A percentile compares a stretch with the other conserved stretches of the same genome.
phyloP scores from a whole-genome alignment of 1,140 invertebrate genomes.

The Ceratina japonica region DNA sequence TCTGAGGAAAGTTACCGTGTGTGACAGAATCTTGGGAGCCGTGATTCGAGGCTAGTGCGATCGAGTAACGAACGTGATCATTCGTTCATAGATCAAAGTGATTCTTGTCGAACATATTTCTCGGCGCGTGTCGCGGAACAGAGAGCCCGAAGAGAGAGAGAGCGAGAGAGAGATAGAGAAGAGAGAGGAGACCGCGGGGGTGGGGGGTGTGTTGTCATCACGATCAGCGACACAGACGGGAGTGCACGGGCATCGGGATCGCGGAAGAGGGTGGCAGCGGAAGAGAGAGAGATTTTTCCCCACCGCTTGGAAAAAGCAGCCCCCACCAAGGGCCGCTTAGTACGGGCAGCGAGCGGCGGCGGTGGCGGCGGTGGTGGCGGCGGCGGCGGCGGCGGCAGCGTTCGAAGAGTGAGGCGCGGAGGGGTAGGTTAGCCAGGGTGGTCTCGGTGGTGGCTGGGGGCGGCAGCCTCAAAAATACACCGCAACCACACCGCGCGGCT shows the following conservation, averaged over 20 bases:
- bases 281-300: conserved; percentile 69
- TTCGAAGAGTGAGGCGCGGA: conserved; percentile 63
- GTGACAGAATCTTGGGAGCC: no score
- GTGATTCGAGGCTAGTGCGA: no score
- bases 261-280: conserved; percentile 51
- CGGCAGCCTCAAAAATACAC: conserved; percentile 80
- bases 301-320: conserved; percentile 68
- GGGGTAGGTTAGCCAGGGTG: conserved; percentile 65
- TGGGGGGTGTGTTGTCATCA: conserved; percentile 28
- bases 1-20: neutral
- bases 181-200: neutral
- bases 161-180: no score
- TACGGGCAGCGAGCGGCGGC: conserved; percentile 58
- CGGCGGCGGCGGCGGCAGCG: conserved; percentile 67
- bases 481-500: conserved; percentile 80
- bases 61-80: neutral
- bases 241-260: conserved; percentile 52
- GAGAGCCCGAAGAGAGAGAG: neutral
- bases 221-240: conserved; percentile 40
- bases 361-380: conserved; percentile 67
- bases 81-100: neutral
- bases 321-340: conserved; percentile 60
- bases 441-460: conserved; percentile 73
- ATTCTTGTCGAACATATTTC: neutral
- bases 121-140: neutral